Evolutionary conservation across 1,140 invertebrate species (phyloP), one percentile per base, ranked within the genome.

Genomic region (Trichonephila inaurata): DNA sequence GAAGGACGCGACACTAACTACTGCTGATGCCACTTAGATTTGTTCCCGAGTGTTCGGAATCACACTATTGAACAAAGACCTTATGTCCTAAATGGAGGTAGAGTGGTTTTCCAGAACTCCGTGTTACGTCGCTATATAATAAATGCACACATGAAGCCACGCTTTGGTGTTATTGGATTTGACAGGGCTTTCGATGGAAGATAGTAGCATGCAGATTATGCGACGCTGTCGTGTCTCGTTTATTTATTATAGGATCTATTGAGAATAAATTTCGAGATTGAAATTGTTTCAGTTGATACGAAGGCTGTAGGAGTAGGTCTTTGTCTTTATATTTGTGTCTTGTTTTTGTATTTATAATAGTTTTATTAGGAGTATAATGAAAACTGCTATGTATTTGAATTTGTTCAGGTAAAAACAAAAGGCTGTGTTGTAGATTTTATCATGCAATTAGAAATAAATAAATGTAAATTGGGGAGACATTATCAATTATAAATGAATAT

Each of bases 1-100:
- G 58, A 60, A 72, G 66, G 88, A 77, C 24, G 88, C 64, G 88
- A 89, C 88, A 69, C 40, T 89, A 72, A 72, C 88, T 44, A 51
- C 88, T 89, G 88, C n/a, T 69, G 40, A 69, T 89, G 64, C 88
- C 64, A 89, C 62, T 77, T 62, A 51, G 88, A 72, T 33, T 85
- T 69, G 87, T 40, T 61, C 33, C 18, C 62, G 61, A 51, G 81
- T 51, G 72, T 77, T 33, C 72, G 72, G 28, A 28, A 77, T 72
- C 69, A 72, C 72, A 77, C 72, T 77, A 33, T 16, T 40, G 72
- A 85, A 85, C 83, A 85, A 77, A 77, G 83, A 61, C 44, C 51
- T 85, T 33, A 51, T 85, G 83, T 85, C 24, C n/a, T 10, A 85
- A 85, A 85, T 85, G 83, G 83, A 61, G 83, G 83, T 77, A 77